Base-by-base conservation (phyloP, 1,140 invertebrate species). In the Dufourea novaeangliae region DNA sequence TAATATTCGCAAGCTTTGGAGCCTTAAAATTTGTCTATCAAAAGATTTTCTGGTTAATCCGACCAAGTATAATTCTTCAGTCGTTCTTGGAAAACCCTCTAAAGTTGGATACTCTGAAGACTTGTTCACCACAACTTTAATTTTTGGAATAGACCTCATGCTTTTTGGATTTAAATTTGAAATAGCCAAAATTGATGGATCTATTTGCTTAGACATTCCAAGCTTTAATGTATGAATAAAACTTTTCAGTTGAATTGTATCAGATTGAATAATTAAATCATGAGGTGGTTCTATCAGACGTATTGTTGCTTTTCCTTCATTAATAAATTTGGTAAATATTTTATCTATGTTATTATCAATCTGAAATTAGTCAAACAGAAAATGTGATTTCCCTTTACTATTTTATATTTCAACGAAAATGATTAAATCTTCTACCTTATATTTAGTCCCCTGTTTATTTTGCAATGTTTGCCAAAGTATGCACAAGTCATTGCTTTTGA, bases 261-360 rank as follows among this genome's bases (percentile, higher is more conserved):
- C 95, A 80, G 94, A 90, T 88, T 95, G 94, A 54, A 97, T 95
- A 63, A 94, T 94, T 59, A 97, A 86, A 91, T 97, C 95, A 78
- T 95, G 94, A 39, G 94, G 92, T 22, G 96, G 96, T 76, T 94
- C 91, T 82, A 93, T 94, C 63, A 97, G 94, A 64, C 95, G 93
- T 73, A 97, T 94, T 11, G 96, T 96, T 29, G 93, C 93, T 92
- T 96, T 96, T 69, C 96, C 96, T 88, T 96, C 94, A 54, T 94
- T 92, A 17, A 96, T 88, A 88, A 95, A 97, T 86, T 94, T 95
- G 1, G 93, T 94, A 84, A 95, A 95, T 27, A 96, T 92, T 88
- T 94, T 92, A 57, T 94, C 93, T 56, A 97, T 93, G 84, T 95
- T 95, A 46, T 93, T 86, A n/a, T 89, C 93, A 3, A 96, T 87